phyloP scores from a whole-genome alignment of 1,140 invertebrate genomes.

The Paramacrobiotus metropolitanus region DNA sequence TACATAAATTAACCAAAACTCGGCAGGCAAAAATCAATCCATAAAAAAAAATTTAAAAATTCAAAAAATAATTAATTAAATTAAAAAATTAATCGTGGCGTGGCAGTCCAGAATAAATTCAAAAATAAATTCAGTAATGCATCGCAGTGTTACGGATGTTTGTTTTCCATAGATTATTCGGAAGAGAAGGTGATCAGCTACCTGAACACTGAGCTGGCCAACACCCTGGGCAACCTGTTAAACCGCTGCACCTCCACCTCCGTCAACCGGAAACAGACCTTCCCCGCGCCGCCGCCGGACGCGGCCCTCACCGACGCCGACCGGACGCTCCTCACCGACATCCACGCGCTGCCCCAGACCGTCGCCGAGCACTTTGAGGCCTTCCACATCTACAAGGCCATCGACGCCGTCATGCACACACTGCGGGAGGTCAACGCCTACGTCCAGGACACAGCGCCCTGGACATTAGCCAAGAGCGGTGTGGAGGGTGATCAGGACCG shows the following conservation, averaged over 20 bases:
- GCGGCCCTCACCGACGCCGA: slow-evolving; percentile 17
- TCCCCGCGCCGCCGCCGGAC: slow-evolving; percentile 28
- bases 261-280: slow-evolving; percentile 49
- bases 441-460: slow-evolving; percentile 59
- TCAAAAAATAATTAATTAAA: too few relatives aligned
- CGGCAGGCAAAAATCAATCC: too few relatives aligned
- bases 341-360: slow-evolving; percentile 14
- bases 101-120: too few relatives aligned
- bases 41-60: too few relatives aligned
- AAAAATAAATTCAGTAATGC: too few relatives aligned
- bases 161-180: slow-evolving; percentile 48
- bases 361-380: slow-evolving; percentile 37
- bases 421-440: slow-evolving; percentile 57
- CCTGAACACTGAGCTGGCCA: slow-evolving; percentile 70
- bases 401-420: slow-evolving; percentile 45
- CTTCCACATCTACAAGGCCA: slow-evolving; percentile 56
- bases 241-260: slow-evolving; percentile 44
- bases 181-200: slow-evolving; percentile 44
- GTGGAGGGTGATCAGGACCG: slow-evolving; percentile 19
- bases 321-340: slow-evolving; percentile 7
- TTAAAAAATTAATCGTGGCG: too few relatives aligned
- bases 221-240: slow-evolving; percentile 74
- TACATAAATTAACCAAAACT: too few relatives aligned
- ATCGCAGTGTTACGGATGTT: too few relatives aligned
- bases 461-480: slow-evolving; percentile 42